Conservation (phyloP, 1,140 invertebrate species). For the Trichogramma pretiosum region DNA sequence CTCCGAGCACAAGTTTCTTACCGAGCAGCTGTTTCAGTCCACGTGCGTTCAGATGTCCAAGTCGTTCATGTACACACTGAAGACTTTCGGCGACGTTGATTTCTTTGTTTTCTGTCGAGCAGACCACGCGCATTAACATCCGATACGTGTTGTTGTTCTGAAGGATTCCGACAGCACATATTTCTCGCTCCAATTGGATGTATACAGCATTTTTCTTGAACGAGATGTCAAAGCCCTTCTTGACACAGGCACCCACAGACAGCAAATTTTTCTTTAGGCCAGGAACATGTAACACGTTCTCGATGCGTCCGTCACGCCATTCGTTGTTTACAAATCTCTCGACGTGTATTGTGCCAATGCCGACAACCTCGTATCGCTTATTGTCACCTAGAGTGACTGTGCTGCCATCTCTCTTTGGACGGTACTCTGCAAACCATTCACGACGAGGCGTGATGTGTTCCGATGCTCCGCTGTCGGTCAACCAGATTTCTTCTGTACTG, state of each 20-base stretch:
- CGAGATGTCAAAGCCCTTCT: constrained; percentile 10
- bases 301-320: constrained; percentile 5
- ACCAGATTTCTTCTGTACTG: neutral
- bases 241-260: constrained; percentile 17
- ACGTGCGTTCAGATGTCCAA: constrained; percentile 9
- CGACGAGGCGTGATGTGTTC: neutral
- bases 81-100: constrained; percentile 13
- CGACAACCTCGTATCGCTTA: neutral
- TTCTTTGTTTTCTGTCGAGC: neutral
- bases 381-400: neutral
- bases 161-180: constrained; percentile 14
- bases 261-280: constrained; percentile 17
- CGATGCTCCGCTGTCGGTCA: neutral
- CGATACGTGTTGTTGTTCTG: constrained; percentile 11
- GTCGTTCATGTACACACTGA: constrained; percentile 11
- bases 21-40: constrained; percentile 5
- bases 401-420: neutral
- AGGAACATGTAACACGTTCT: constrained; percentile 18
- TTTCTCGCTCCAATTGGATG: constrained; percentile 8
- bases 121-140: constrained; percentile 6
- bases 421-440: constrained; percentile 1
- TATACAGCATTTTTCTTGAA: neutral
- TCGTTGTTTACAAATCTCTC: constrained; percentile 7
- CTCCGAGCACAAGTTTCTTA: neutral
- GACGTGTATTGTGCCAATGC: constrained; percentile 12